Conservation (phyloP, 64 coral and sea anemone species). For the Montipora efflorescens region DNA sequence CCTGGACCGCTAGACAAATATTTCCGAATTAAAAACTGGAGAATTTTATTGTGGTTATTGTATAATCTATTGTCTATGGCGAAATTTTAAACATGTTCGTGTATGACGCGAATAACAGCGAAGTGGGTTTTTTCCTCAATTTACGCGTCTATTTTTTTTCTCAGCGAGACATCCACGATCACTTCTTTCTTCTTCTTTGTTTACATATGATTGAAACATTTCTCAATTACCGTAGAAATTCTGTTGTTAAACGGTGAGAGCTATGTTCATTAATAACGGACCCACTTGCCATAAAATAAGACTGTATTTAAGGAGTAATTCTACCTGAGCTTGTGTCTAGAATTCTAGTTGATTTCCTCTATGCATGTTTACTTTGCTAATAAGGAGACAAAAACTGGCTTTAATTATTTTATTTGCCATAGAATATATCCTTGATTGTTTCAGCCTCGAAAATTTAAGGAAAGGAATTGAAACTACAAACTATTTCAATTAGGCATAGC, state of each 20-base stretch:
- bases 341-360: constrained; percentile 52
- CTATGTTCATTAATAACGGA: background rate
- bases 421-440: constrained; percentile 87
- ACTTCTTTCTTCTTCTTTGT: constrained; percentile 28
- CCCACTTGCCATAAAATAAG: background rate
- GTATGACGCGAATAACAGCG: background rate
- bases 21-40: constrained; percentile 74
- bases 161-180: constrained; percentile 15
- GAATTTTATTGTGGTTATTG: constrained; percentile 80
- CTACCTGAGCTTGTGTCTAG: constrained; percentile 14
- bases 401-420: constrained; percentile 92
- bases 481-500: constrained; percentile 76
- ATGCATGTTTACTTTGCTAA: constrained; percentile 87
- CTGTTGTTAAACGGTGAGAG: constrained; percentile 34
- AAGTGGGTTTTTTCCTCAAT: constrained; percentile 2
- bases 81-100: constrained; percentile 63
- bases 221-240: constrained; percentile 22
- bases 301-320: background rate
- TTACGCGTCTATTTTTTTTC: background rate
- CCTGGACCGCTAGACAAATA: constrained; percentile 88
- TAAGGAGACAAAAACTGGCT: constrained; percentile 76
- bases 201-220: constrained; percentile 48
- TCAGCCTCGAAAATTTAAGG: constrained; percentile 54
- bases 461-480: constrained; percentile 57
- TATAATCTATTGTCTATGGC: constrained; percentile 63